Evolutionary conservation across 2,113 vertebrate species (phyloP).

Genomic region (Petroica traversi): DNA sequence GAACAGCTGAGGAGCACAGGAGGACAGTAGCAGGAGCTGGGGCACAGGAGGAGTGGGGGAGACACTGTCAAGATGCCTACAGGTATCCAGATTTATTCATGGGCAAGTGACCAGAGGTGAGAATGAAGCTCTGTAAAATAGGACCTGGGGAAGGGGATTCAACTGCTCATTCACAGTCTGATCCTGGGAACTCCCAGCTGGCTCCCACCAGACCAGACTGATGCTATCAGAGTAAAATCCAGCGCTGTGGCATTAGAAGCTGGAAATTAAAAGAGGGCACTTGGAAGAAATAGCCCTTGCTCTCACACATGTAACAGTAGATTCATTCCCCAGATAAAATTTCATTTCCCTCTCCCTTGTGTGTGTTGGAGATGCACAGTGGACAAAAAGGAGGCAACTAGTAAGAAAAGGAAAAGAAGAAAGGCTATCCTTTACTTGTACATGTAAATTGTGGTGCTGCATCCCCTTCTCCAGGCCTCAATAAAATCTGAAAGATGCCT

Average conservation of each 20-base stretch:
- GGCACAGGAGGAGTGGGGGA: rapidly evolving
- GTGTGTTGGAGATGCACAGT: background rate
- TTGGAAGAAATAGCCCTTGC: background rate
- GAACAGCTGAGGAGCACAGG: background rate
- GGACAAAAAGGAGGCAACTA: background rate
- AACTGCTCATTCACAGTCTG: background rate
- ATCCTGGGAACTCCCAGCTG: background rate
- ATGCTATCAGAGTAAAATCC: background rate
- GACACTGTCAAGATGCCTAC: background rate
- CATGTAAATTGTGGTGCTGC: background rate
- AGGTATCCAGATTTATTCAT: background rate
- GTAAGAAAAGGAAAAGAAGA: background rate
- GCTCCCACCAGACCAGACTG: background rate
- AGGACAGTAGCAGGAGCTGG: background rate
- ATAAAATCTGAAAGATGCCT: background rate
- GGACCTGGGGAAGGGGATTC: background rate
- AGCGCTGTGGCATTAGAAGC: background rate
- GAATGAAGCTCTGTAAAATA: background rate
- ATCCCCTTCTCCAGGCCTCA: background rate
- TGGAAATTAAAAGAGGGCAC: background rate
- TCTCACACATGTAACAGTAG: background rate
- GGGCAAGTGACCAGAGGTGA: background rate
- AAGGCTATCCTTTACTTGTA: background rate
- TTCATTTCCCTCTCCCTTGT: background rate
- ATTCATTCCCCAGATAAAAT: background rate